Percentiles rank a stretch among this genome's conserved stretches.
Conservation (phyloP, 2,888 invertebrate species). For the Melinopterus prodromus region DNA sequence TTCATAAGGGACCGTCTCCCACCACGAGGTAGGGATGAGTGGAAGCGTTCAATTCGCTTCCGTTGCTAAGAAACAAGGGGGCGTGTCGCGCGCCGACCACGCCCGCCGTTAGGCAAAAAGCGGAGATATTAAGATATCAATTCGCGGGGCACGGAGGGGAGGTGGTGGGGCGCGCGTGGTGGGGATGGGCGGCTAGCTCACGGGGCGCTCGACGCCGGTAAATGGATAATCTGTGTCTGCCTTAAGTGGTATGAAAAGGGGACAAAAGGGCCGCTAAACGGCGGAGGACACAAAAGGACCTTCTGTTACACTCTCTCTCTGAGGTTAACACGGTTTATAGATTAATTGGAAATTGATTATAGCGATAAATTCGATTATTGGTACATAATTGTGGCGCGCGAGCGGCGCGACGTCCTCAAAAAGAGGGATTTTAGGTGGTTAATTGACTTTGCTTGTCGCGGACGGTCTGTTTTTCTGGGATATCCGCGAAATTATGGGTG, state of each 20-base stretch:
- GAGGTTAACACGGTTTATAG: neutral
- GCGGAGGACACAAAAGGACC: neutral
- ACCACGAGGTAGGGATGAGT: constrained; percentile 20
- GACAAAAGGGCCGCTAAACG: constrained; percentile 4
- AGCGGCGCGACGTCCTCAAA: neutral
- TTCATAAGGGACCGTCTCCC: constrained; percentile 39
- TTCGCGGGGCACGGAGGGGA: constrained; percentile 22
- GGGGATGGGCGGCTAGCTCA: neutral
- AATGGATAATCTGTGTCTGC: neutral
- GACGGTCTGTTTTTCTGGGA: neutral
- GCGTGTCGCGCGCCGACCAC: constrained; percentile 34
- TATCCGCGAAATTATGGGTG: neutral
- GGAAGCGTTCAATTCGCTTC: constrained; percentile 46
- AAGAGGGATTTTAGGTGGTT: neutral
- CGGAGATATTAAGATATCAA: constrained; percentile 47
- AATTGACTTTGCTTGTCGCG: neutral
- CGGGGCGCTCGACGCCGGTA: neutral
- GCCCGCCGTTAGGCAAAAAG: constrained; percentile 34
- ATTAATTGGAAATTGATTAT: constrained; percentile 4
- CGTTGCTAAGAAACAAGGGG: constrained; percentile 58
- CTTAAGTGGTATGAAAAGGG: constrained; percentile 4
- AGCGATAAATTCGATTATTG: neutral
- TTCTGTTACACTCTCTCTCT: neutral
- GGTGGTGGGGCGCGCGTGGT: neutral
- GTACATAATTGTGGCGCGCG: neutral